These are phyloP conservation scores for Anoplophora glabripennis DNA, from an alignment of 1,140 invertebrate species.

Conservation along the genomic window DNA sequence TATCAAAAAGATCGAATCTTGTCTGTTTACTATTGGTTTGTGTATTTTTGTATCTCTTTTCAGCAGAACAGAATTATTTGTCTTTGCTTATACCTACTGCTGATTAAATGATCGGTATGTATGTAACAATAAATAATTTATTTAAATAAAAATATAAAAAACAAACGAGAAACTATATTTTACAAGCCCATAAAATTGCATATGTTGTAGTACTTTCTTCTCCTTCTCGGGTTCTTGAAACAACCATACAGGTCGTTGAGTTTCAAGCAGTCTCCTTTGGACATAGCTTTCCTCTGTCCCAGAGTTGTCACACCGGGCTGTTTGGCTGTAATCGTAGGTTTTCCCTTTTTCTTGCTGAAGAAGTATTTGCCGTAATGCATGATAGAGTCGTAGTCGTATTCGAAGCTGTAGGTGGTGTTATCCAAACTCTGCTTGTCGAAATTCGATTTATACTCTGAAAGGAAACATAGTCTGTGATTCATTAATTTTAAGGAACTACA, in stretches of 20 bases:
- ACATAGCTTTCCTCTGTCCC: constrained; percentile 60
- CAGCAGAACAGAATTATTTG: too few relatives aligned
- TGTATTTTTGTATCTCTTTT: too few relatives aligned
- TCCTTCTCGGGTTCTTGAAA: constrained; percentile 52
- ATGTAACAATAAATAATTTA: not conserved
- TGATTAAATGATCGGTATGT: too few relatives aligned
- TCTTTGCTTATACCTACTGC: too few relatives aligned
- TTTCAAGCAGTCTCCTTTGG: constrained; percentile 68
- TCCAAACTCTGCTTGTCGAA: constrained; percentile 61
- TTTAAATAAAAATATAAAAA: not conserved
- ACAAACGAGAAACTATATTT: not conserved
- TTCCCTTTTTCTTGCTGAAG: constrained; percentile 55
- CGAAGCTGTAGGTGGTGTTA: constrained; percentile 62
- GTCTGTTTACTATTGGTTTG: too few relatives aligned
- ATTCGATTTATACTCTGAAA: constrained; percentile 57
- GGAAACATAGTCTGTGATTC: constrained; percentile 16
- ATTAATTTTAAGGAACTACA: not conserved
- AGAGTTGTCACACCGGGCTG: constrained; percentile 50
- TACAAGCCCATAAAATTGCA: constrained; percentile 57
- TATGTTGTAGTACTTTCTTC: constrained; percentile 61
- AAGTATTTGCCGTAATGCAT: constrained; percentile 70
- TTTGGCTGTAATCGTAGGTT: constrained; percentile 62
- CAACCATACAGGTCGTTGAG: constrained; percentile 69
- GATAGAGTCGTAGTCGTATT: constrained; percentile 71
- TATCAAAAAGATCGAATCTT: too few relatives aligned